phyloP scores from a whole-genome alignment of 2,888 invertebrate genomes.

The Lochmaea crataegi region DNA sequence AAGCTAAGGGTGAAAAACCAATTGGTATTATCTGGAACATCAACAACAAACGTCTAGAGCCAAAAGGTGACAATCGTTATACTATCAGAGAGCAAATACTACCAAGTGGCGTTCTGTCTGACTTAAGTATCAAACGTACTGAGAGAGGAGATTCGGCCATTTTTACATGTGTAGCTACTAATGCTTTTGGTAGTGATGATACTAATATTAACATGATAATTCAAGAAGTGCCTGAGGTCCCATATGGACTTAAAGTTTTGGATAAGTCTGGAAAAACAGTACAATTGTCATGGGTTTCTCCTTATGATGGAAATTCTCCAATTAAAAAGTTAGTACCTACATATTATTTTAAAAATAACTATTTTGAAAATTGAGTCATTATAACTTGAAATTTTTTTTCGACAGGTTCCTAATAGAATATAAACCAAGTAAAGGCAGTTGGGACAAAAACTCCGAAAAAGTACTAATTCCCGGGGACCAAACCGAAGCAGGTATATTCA shows the following conservation, averaged over 20 bases:
- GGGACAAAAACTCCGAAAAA: slow-evolving; percentile 88
- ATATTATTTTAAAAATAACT: neutral
- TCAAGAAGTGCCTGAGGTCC: slow-evolving; percentile 91
- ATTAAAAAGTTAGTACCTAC: slow-evolving; percentile 75
- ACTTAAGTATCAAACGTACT: slow-evolving; percentile 88
- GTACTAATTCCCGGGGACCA: slow-evolving; percentile 91
- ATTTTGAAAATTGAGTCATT: neutral
- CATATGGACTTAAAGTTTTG: slow-evolving; percentile 86
- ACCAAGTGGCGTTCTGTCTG: slow-evolving; percentile 87
- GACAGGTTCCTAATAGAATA: slow-evolving; percentile 84
- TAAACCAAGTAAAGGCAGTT: slow-evolving; percentile 84
- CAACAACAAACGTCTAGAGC: slow-evolving; percentile 91
- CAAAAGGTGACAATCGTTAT: slow-evolving; percentile 89
- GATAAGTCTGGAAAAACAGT: slow-evolving; percentile 93
- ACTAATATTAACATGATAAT: slow-evolving; percentile 96
- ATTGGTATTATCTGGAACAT: slow-evolving; percentile 96
- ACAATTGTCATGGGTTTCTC: slow-evolving; percentile 91
- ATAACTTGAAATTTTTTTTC: slow-evolving; percentile 4
- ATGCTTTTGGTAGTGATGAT: slow-evolving; percentile 93
- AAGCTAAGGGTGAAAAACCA: slow-evolving; percentile 94
- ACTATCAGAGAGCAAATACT: slow-evolving; percentile 89
- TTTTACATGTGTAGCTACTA: slow-evolving; percentile 92
- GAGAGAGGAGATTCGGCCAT: slow-evolving; percentile 90
- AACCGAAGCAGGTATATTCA: slow-evolving; percentile 89
- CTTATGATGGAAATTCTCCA: slow-evolving; percentile 91